A percentile compares a stretch with the other conserved stretches of the same genome.
Evolutionary conservation across 2,113 vertebrate species (phyloP).

Genomic region (Hypanus sabinus): DNA sequence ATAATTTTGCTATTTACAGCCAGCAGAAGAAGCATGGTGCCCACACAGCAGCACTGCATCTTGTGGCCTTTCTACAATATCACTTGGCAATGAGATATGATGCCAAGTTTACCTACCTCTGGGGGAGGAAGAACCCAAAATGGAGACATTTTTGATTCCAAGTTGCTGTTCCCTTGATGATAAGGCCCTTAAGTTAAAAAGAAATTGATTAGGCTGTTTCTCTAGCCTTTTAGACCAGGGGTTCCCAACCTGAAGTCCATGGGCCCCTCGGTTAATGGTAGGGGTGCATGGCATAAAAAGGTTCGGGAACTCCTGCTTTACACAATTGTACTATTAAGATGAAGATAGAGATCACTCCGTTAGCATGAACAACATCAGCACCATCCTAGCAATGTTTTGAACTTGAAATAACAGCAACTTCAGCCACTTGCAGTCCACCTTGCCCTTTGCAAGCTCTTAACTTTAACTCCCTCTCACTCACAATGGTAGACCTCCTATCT

Average conservation of each 20-base stretch:
- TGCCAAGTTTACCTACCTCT: constrained; percentile 62
- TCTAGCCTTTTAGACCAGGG: too few relatives aligned
- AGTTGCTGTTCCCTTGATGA: constrained; percentile 75
- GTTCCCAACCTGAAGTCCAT: too few relatives aligned
- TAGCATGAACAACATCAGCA: not conserved
- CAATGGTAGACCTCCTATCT: not conserved
- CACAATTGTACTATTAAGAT: not conserved
- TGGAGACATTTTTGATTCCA: constrained; percentile 81
- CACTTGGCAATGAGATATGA: not conserved
- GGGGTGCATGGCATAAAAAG: too few relatives aligned
- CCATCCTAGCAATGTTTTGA: not conserved
- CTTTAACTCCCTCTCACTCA: not conserved
- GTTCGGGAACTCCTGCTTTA: not conserved
- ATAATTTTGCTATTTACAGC: not conserved
- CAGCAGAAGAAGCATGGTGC: not conserved
- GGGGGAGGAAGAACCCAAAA: constrained; percentile 95
- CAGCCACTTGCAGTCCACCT: not conserved
- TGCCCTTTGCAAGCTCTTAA: not conserved
- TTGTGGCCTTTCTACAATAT: not conserved
- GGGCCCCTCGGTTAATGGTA: too few relatives aligned
- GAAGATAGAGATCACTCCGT: not conserved
- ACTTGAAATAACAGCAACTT: not conserved
- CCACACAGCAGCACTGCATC: not conserved
- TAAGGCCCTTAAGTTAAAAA: constrained; percentile 68
- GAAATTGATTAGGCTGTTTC: not conserved